phyloP scores from a whole-genome alignment of 2,888 invertebrate genomes.

The Cheilosia grossa region DNA sequence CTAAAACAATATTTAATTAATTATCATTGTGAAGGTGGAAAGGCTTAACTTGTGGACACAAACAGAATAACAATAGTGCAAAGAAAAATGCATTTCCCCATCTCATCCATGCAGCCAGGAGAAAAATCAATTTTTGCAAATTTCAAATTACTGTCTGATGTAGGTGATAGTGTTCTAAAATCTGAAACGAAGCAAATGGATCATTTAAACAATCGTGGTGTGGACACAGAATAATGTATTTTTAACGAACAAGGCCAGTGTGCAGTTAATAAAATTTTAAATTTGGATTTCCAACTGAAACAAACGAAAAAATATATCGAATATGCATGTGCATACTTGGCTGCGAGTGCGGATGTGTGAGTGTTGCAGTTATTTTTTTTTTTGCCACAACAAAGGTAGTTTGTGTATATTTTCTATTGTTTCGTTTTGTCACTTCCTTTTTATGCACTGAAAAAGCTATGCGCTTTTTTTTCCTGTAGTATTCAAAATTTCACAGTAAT shows the following conservation, averaged over 20 bases:
- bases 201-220: neutral
- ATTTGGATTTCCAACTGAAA: slow-evolving; percentile 13
- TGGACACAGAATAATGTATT: slow-evolving; percentile 15
- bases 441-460: slow-evolving; percentile 63
- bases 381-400: slow-evolving; percentile 56
- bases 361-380: slow-evolving; percentile 51
- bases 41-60: neutral
- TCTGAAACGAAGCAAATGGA: neutral
- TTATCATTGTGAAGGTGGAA: slow-evolving; percentile 20
- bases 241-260: slow-evolving; percentile 37
- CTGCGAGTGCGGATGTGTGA: slow-evolving; percentile 27
- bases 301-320: slow-evolving; percentile 7
- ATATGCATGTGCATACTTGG: slow-evolving; percentile 27
- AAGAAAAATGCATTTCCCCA: slow-evolving; percentile 5
- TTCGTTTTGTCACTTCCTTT: slow-evolving; percentile 49
- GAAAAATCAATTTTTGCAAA: slow-evolving; percentile 2
- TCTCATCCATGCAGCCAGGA: slow-evolving; percentile 9
- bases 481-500: slow-evolving; percentile 36
- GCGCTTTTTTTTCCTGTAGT: slow-evolving; percentile 52
- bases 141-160: neutral
- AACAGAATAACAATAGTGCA: neutral
- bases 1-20: neutral
- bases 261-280: slow-evolving; percentile 27
- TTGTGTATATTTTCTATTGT: slow-evolving; percentile 37
- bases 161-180: neutral